Evolutionary conservation across 2,888 invertebrate species (phyloP), one percentile per base, ranked within the genome.

Genomic region (Mesoligia furuncula): DNA sequence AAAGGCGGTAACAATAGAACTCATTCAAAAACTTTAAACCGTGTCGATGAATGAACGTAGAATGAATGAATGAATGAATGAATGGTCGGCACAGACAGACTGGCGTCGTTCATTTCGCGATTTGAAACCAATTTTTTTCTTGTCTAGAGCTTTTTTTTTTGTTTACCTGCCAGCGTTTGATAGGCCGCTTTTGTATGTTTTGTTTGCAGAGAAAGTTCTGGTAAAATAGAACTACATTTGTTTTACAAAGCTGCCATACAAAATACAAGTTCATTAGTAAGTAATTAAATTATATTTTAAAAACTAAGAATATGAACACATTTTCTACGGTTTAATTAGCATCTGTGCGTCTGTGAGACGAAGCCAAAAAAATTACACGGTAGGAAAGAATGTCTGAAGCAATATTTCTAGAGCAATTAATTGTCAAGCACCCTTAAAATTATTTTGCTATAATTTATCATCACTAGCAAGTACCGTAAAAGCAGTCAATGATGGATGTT

Each of bases 61-160:
- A 86, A 76, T 68, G 70, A 69, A 85, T 90, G 89, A 86, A 76
- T 68, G 70, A 69, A 85, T 90, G 89, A 90, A 91, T 92, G 91
- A 91, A 91, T 86, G 90, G 80, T 77, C 68, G 45, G 86, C 82
- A 79, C 89, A 93, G 93, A 93, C 93, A 88, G 85, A 79, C 86
- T 88, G 93, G 93, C 93, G 92, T 90, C 93, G 90, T 89, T 92
- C 90, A 92, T 90, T 90, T 90, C 82, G 90, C 88, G 79, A 90
- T 93, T 93, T 90, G 85, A 85, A 83, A 82, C 82, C 80, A 75
- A 83, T 88, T 88, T 89, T 88, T 88, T 87, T 81, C 74, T 75
- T 81, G 73, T 84, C 71, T 73, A 24, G n/a, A 0, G 20, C 11
- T 42, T 70, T 77, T 83, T 87, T 88, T 88, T 84, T 45, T 79